Base-by-base conservation (phyloP, 2,113 vertebrate species). In the Psittacula cyanocephala region DNA sequence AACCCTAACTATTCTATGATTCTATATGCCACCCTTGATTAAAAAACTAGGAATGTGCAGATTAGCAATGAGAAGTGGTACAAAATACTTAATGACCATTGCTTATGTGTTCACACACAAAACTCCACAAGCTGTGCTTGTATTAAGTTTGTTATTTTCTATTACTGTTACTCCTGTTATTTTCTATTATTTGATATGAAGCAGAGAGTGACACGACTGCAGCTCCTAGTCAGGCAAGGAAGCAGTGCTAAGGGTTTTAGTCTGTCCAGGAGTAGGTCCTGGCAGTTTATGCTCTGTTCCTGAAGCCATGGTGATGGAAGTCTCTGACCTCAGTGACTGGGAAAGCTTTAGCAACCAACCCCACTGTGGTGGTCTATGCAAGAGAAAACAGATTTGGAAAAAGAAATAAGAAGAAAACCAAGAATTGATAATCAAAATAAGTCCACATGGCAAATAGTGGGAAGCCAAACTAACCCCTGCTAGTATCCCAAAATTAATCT, bases 301-400 rank as follows among this genome's bases (percentile, higher is more conserved):
- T 57, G 27, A 65, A 77, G 49, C 13, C 28, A 5, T 63, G 25
- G 10, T 70, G 60, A 62, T 31, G 84, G 41, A 77, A 78, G 18
- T 52, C 0, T 0, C 46, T 60, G 52, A 35, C 24, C 9, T 49
- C 49, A n/a, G 29, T 23, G 67, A 69, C 18, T 46, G 27, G 59
- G 13, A 27, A 80, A 18, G 27, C 7, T 50, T 71, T 68, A 60
- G 52, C 49, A 57, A 41, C 9, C 28, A 60, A 3, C 4, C 12
- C 16, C 18, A 57, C 9, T 27, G 6, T 13, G 35, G 20, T 55
- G 14, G 17, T 52, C 44, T 29, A 47, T 52, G 52, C 31, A 60
- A 80, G 7, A 28, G 29, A 71, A 93, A 94, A 46, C 2, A 14
- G 2, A 28, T 4, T 6, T 19, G 24, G 59, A 80, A 80, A 17